A percentile compares a stretch with the other conserved stretches of the same genome.
Conservation (phyloP, 2,888 invertebrate species). For the Melitaea athalia region DNA sequence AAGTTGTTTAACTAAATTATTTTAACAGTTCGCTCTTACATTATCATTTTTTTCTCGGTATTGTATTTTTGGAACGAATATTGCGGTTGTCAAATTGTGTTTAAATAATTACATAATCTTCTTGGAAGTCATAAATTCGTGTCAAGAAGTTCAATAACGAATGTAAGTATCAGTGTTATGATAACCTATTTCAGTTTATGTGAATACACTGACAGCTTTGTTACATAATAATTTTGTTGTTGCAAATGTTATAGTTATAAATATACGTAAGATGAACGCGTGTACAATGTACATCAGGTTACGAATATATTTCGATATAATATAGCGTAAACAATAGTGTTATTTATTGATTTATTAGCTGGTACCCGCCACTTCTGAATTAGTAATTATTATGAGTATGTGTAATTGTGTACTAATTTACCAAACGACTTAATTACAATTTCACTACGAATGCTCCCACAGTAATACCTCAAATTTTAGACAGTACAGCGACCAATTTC, state of each 20-base stretch:
- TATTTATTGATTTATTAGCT: too few species aligned
- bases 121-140: constrained; percentile 24
- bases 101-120: constrained; percentile 11
- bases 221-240: constrained; percentile 4
- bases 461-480: too few species aligned
- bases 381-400: too few species aligned
- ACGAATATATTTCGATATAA: neutral
- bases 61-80: constrained; percentile 20
- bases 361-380: too few species aligned
- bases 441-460: too few species aligned
- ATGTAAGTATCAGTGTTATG: constrained; percentile 4
- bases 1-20: neutral
- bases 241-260: neutral
- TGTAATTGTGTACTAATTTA: too few species aligned
- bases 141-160: neutral
- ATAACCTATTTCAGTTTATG: constrained; percentile 8
- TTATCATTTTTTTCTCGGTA: constrained; percentile 10
- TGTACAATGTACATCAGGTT: neutral
- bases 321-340: too few species aligned
- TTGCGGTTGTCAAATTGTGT: constrained; percentile 20
- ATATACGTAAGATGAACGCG: neutral
- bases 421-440: too few species aligned
- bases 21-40: neutral
- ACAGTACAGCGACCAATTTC: too few species aligned
- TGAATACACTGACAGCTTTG: neutral